Percentiles rank a stretch among this genome's conserved stretches.
Conservation (phyloP, 2,797 vertebrate species). For the Euthynnus affinis region DNA sequence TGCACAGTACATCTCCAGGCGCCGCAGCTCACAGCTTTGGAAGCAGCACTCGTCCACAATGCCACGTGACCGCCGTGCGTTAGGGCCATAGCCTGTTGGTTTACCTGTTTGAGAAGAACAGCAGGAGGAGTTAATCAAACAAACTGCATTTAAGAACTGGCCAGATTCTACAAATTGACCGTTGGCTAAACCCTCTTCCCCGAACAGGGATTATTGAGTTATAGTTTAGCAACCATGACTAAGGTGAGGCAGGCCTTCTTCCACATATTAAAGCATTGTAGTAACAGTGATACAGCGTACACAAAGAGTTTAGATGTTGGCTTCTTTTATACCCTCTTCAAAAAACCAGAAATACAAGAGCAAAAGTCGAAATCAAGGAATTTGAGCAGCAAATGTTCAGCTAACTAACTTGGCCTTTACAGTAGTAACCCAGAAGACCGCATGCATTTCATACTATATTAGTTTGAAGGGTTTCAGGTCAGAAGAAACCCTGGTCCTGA, state of each 20-base stretch:
- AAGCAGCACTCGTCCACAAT: slow-evolving; percentile 99
- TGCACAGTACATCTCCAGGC: slow-evolving; percentile 99
- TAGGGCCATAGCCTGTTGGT: slow-evolving; percentile 95
- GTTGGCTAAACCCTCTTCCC: too few species aligned
- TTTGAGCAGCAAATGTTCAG: neutral
- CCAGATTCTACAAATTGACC: too few species aligned
- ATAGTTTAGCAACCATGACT: neutral
- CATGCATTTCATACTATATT: too few species aligned
- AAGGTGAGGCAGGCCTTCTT: too few species aligned
- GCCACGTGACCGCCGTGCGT: slow-evolving; percentile 92
- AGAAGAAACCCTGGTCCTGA: too few species aligned
- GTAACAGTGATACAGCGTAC: too few species aligned
- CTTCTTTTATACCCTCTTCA: too few species aligned
- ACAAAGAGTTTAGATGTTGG: too few species aligned
- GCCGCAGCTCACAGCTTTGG: slow-evolving; percentile 96
- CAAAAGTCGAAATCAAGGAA: too few species aligned
- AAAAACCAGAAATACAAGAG: too few species aligned
- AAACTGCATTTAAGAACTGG: too few species aligned
- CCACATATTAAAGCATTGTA: neutral
- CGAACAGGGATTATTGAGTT: neutral
- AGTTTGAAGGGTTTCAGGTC: neutral
- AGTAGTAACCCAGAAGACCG: neutral
- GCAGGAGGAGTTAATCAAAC: neutral
- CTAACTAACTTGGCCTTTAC: neutral
- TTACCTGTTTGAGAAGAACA: slow-evolving; percentile 86